Conservation (phyloP, 2,113 vertebrate genomes). For the Triplophysa dalaica region DNA sequence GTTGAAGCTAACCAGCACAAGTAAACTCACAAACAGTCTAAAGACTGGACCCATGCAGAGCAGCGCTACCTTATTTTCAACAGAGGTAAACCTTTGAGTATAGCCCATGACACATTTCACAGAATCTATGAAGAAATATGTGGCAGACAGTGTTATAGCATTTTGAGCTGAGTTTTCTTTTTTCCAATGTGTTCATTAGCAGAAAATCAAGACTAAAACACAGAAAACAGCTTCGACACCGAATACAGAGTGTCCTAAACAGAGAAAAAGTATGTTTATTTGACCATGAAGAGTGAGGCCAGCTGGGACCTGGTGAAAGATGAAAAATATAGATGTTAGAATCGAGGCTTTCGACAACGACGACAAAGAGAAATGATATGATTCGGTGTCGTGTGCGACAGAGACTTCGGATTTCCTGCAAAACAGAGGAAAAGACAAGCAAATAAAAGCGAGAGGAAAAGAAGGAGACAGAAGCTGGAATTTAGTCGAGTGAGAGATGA, state of each 20-base stretch:
- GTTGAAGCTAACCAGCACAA: slow-evolving; percentile 88
- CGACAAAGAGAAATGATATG: neutral
- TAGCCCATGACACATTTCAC: slow-evolving; percentile 89
- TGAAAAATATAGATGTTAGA: slow-evolving; percentile 15
- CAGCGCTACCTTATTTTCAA: slow-evolving; percentile 77
- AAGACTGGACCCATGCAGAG: slow-evolving; percentile 86
- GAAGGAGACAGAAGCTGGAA: slow-evolving; percentile 46
- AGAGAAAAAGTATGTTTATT: slow-evolving; percentile 26
- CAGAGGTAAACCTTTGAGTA: slow-evolving; percentile 99
- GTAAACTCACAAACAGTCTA: slow-evolving; percentile 78
- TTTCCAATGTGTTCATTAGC: neutral
- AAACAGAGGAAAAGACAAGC: slow-evolving; percentile 10
- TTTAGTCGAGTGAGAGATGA: neutral
- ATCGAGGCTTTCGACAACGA: neutral
- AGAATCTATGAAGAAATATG: slow-evolving; percentile 77
- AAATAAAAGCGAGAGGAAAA: neutral
- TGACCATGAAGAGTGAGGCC: neutral
- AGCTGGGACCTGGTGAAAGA: slow-evolving; percentile 33
- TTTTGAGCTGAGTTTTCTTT: slow-evolving; percentile 21
- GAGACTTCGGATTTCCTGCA: neutral
- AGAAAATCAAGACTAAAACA: slow-evolving; percentile 13
- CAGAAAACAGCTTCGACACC: neutral
- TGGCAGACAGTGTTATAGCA: slow-evolving; percentile 65
- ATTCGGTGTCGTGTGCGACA: neutral
- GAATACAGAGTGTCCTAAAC: slow-evolving; percentile 26